Evolutionary conservation across 2,888 invertebrate species (phyloP).

Genomic region (Deilephila elpenor): DNA sequence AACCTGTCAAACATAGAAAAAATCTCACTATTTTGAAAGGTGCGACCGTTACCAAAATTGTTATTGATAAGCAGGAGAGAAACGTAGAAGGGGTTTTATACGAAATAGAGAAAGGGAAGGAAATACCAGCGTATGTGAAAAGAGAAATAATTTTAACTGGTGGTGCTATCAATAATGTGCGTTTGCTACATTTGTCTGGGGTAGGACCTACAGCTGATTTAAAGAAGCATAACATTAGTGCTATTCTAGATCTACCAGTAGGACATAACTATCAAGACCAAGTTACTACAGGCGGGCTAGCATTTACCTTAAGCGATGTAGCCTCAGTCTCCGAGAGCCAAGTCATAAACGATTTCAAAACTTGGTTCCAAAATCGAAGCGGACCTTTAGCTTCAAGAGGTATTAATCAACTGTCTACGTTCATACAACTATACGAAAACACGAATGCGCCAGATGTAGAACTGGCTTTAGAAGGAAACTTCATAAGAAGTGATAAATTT

Average conservation of each 20-base stretch:
- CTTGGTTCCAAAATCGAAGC: conserved; percentile 73
- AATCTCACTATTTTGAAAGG: conserved; percentile 73
- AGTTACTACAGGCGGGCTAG: conserved; percentile 75
- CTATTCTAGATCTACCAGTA: conserved; percentile 69
- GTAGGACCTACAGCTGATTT: conserved; percentile 72
- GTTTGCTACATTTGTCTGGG: conserved; percentile 74
- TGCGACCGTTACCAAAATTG: conserved; percentile 72
- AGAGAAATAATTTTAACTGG: conserved; percentile 73
- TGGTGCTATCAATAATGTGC: conserved; percentile 79
- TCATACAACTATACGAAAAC: conserved; percentile 75
- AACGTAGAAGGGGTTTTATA: conserved; percentile 73
- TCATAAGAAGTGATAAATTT: conserved; percentile 77
- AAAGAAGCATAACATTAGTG: conserved; percentile 68
- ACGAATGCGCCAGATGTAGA: conserved; percentile 77
- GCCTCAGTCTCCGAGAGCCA: conserved; percentile 64
- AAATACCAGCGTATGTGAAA: conserved; percentile 71
- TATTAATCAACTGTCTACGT: conserved; percentile 77
- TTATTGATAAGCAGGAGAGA: conserved; percentile 71
- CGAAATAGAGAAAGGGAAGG: conserved; percentile 74
- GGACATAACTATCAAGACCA: conserved; percentile 79
- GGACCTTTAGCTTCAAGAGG: conserved; percentile 77
- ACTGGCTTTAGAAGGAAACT: conserved; percentile 74
- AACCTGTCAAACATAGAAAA: conserved; percentile 71
- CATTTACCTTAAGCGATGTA: conserved; percentile 70
- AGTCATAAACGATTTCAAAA: conserved; percentile 75